Base-by-base conservation (phyloP, 2,113 vertebrate species). In the Brachypodius melanocephalos region DNA sequence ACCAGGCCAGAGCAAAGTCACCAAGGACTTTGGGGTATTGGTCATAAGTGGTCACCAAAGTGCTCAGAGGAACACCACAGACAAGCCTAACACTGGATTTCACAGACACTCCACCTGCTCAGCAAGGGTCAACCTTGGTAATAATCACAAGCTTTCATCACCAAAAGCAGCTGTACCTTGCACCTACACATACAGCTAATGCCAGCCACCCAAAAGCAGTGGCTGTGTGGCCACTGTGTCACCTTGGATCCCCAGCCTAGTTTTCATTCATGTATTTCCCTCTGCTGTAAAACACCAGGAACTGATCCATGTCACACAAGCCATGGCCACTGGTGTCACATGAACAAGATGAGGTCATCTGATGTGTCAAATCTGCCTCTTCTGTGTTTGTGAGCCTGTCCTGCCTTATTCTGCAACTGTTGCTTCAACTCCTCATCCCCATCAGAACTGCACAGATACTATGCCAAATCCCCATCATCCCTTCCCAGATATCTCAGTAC, bases 121-220 rank as follows among this genome's bases (percentile, higher is more conserved):
- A 57, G 49, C 25, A n/a, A 38, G 54, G 0, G 8, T 29, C 14
- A 12, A 10, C 14, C 32, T n/a, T 2, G 10, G 18, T 26, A 8
- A 21, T 9, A 28, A 43, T 40, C 34, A 43, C 34, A 8, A 65
- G 14, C 59, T 82, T 46, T n/a, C 31, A 8, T 16, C 63, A 54
- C 21, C 46, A 29, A 12, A 49, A 17, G 31, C 26, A 54, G 25
- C 25, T 16, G n/a, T 1, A 6, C 4, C 1, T 25, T 14, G 17
- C 26, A 29, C 38, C 32, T 57, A 34, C 38, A 59, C 8, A 3
- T 1, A 8, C 24, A 36, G 19, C 2, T 0, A 2, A 1, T 0
- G 5, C 9, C 68, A 65, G 25, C n/a, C 49, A 22, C 42, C 13
- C 34, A 42, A 7, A 38, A 9, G 20, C 13, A 45, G 8, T 0